phyloP scores from a whole-genome alignment of 2,797 vertebrate genomes.

The Erethizon dorsatum region DNA sequence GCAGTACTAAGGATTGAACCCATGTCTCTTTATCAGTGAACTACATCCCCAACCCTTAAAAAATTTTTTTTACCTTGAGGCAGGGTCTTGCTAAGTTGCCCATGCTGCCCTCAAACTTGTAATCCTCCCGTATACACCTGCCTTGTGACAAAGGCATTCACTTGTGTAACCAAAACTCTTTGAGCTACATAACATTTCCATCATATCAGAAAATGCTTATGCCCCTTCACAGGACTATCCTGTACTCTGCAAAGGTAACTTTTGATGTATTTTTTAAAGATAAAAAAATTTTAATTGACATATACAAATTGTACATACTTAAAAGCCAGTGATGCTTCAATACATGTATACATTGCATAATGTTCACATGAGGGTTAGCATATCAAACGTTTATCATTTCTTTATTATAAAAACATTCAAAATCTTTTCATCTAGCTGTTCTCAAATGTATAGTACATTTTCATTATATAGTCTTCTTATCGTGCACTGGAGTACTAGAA shows the following conservation, averaged over 20 bases:
- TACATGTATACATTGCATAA: background rate
- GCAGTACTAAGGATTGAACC: background rate
- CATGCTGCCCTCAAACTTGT: background rate
- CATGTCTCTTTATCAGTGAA: background rate
- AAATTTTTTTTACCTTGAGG: background rate
- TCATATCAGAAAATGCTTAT: background rate
- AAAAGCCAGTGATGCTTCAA: background rate
- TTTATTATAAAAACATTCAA: background rate
- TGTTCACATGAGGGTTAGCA: background rate
- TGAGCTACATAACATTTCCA: background rate
- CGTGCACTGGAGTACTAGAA: background rate
- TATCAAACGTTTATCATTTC: background rate
- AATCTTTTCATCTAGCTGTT: background rate
- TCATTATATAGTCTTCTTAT: background rate
- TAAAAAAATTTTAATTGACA: background rate
- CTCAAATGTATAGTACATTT: background rate
- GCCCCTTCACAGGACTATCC: background rate
- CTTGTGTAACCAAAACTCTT: background rate
- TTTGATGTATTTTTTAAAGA: background rate
- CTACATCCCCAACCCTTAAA: background rate
- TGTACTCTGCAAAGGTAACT: background rate
- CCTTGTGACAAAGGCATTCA: slow-evolving; percentile 39
- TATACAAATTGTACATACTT: background rate
- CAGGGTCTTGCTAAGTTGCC: background rate
- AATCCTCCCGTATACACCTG: background rate